Percentiles rank a stretch among this genome's conserved stretches.
Evolutionary conservation across 2,113 vertebrate genomes (phyloP).

Genomic region (Cyprinodon tularosa): DNA sequence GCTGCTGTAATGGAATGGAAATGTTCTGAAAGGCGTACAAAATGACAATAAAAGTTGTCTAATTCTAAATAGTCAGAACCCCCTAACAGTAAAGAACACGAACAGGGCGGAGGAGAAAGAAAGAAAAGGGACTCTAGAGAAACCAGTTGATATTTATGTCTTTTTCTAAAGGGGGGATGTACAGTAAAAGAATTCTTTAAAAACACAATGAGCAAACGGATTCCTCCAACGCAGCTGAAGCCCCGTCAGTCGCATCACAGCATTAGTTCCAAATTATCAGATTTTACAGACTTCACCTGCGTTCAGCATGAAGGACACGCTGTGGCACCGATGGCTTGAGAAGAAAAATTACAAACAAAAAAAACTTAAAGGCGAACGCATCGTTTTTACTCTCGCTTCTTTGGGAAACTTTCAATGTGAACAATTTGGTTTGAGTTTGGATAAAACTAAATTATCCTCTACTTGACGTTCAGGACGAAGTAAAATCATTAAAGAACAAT

Average conservation of each 20-base stretch:
- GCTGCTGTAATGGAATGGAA: too few relatives aligned
- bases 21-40: neutral
- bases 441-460: neutral
- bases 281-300: constrained; percentile 13
- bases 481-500: neutral
- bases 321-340: neutral
- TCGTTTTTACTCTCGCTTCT: neutral
- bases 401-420: neutral
- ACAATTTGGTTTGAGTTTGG: neutral
- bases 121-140: neutral
- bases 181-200: neutral
- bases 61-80: constrained; percentile 8
- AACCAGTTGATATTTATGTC: neutral
- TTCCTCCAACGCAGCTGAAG: constrained; percentile 1
- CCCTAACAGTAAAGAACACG: neutral
- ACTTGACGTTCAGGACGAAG: neutral
- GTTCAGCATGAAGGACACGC: neutral
- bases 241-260: neutral
- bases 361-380: neutral
- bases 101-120: neutral
- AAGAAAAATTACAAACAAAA: neutral
- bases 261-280: constrained; percentile 8
- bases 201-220: neutral
- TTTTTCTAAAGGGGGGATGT: neutral
- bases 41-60: neutral